phyloP scores from a whole-genome alignment of 1,140 invertebrate species.

The Drosophila novamexicana region DNA sequence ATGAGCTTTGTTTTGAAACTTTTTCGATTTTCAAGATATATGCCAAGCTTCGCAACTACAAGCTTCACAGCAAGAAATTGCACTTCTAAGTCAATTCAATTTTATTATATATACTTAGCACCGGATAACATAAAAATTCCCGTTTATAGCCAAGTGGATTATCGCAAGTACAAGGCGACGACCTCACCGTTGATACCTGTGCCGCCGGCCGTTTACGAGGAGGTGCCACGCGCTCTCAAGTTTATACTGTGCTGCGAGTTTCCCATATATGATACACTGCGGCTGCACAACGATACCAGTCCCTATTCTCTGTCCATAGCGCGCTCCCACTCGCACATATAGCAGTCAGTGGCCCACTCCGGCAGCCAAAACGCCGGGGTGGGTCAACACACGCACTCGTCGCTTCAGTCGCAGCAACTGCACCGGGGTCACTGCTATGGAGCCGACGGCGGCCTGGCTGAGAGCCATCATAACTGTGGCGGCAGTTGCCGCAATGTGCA shows the following conservation, averaged over 20 bases:
- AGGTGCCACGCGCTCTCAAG: constrained; percentile 92
- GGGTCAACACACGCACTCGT: constrained; percentile 62
- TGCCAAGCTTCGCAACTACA: no score
- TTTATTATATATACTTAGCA: no score
- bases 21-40: no score
- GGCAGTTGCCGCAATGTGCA: constrained; percentile 78
- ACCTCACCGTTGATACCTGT: constrained; percentile 95
- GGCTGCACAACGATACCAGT: constrained; percentile 88
- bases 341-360: constrained; percentile 84
- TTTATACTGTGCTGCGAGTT: constrained; percentile 94
- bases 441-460: constrained; percentile 74
- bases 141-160: constrained; percentile 89
- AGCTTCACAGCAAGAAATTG: no score
- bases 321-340: constrained; percentile 91
- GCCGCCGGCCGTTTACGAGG: constrained; percentile 92
- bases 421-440: constrained; percentile 81
- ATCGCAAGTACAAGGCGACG: constrained; percentile 93
- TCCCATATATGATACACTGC: constrained; percentile 92
- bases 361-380: constrained; percentile 64
- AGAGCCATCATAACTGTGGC: constrained; percentile 78
- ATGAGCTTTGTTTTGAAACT: no score
- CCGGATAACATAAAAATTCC: neutral
- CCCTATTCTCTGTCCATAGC: constrained; percentile 91
- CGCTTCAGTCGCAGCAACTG: constrained; percentile 52
- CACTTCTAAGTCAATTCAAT: no score